Evolutionary conservation across 2,113 vertebrate species (phyloP), one percentile per base, ranked within the genome.

Genomic region (Ailuropoda melanoleuca): DNA sequence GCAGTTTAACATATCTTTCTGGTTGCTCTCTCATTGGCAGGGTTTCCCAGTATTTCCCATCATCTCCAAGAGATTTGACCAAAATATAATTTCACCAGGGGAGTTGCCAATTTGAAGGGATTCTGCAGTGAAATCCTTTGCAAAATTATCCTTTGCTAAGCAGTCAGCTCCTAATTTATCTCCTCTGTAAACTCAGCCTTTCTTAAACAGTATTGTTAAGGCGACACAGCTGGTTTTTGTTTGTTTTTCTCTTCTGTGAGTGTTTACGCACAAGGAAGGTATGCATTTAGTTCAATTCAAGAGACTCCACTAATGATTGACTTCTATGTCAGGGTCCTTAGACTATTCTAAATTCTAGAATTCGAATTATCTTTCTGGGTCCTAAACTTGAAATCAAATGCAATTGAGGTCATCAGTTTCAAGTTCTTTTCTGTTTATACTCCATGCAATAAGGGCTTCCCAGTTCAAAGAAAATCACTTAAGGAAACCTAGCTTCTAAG

Each of bases 391-490:
- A 90, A 78, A 55, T 83, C 58, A 83, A 90, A 68, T 84, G 62
- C 2, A 21, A 26, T 4, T n/a, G 39, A 85, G 23, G 7, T 0
- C 2, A 8, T 10, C 48, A 50, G 8, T 6, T 78, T 74, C 37
- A 62, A 62, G 8, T 56, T 60, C 37, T 78, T 93, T 89, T 82
- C 58, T 83, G 85, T 81, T 88, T 93, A 60, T 24, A 26, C 50
- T 56, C 17, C 29, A 62, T 24, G 50, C 24, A 84, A 19, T 18
- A 77, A 62, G 19, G 58, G 31, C 56, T 81, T 85, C 19, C 58
- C 46, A 88, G 81, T 86, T 88, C 58, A 96, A 92, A 84, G 74
- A 70, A 48, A 75, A 72, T 74, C 31, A 78, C 43, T 78, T 77
- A 43, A 90, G 26, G 85, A 55, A 34, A 53, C 78, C 29, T 1